These are phyloP conservation scores for Pseudopipra pipra DNA, from an alignment of 2,113 vertebrate species.

Conservation along the genomic window DNA sequence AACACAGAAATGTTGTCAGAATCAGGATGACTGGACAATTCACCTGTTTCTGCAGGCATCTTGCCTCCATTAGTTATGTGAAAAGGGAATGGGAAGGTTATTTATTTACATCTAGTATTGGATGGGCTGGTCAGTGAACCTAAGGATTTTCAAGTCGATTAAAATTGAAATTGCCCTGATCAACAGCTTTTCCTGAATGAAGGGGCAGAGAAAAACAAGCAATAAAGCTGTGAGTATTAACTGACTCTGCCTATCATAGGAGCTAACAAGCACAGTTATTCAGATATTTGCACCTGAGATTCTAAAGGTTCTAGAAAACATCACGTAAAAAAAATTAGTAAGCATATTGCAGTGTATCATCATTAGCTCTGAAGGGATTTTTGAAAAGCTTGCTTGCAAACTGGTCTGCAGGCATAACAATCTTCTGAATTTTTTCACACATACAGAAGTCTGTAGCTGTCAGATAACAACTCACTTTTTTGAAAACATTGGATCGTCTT, in stretches of 20 bases:
- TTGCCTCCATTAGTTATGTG: neutral
- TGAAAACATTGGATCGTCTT: neutral
- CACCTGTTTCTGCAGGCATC: neutral
- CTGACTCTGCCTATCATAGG: constrained; percentile 11
- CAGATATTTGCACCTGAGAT: constrained; percentile 62
- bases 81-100: neutral
- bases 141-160: constrained; percentile 1
- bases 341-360: neutral
- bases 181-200: constrained; percentile 51
- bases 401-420: neutral
- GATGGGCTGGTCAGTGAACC: neutral
- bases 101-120: neutral
- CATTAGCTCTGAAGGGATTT: neutral
- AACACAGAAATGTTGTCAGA: neutral
- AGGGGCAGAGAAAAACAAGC: constrained; percentile 34
- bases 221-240: neutral
- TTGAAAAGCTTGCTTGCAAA: constrained; percentile 3
- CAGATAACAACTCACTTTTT: neutral
- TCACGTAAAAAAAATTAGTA: neutral
- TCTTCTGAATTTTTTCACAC: neutral
- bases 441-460: neutral
- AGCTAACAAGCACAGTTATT: constrained; percentile 52
- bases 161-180: constrained; percentile 36
- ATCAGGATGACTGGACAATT: neutral
- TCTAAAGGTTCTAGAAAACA: constrained; percentile 58